Percentiles rank a stretch among this genome's conserved stretches.
phyloP scores from a whole-genome alignment of 2,888 invertebrate genomes.

The Trypoxylon attenuatum region DNA sequence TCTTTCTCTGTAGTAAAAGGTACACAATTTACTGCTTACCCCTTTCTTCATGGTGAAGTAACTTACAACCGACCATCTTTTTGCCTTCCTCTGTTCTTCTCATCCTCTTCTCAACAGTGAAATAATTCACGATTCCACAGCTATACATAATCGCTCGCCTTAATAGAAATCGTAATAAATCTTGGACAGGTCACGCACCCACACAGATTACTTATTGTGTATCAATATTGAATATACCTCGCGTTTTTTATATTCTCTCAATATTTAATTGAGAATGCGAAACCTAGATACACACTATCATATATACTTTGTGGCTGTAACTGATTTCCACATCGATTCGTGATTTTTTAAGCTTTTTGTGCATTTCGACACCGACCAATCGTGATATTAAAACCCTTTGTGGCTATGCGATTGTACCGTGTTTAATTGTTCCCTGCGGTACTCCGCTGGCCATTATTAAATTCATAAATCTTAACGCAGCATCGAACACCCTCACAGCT shows the following conservation, averaged over 20 bases:
- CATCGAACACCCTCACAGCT: constrained; percentile 16
- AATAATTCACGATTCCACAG: too few species aligned
- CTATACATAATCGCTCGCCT: too few species aligned
- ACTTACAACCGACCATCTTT: background rate
- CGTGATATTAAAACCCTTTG: constrained; percentile 29
- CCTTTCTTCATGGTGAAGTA: background rate
- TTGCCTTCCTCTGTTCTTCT: background rate
- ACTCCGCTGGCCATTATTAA: constrained; percentile 32
- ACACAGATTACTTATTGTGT: too few species aligned
- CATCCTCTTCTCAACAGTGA: background rate
- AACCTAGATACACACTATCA: background rate
- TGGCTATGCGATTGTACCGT: constrained; percentile 20
- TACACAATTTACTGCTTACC: too few species aligned
- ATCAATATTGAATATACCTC: too few species aligned
- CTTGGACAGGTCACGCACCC: too few species aligned
- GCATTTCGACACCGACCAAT: background rate
- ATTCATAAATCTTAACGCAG: constrained; percentile 39
- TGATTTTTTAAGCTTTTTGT: too few species aligned
- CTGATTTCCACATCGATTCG: background rate
- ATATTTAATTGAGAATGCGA: too few species aligned
- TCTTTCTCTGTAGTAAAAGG: too few species aligned
- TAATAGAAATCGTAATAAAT: too few species aligned
- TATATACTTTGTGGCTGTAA: background rate
- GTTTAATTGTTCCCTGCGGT: constrained; percentile 36
- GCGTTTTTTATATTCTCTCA: too few species aligned